Base-by-base conservation (phyloP, 2,113 vertebrate species). In the Ctenodactylus gundi region DNA sequence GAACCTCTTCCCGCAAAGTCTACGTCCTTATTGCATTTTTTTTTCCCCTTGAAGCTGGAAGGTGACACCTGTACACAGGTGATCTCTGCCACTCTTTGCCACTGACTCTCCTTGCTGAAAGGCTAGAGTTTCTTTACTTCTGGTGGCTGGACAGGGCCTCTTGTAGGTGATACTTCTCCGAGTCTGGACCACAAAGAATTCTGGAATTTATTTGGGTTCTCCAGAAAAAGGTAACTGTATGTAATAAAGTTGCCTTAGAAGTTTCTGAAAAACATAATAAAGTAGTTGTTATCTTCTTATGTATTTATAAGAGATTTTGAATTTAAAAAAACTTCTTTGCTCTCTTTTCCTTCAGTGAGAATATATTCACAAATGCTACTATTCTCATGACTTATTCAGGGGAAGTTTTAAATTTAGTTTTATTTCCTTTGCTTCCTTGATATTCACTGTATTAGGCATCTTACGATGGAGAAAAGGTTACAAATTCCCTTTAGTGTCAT, bases 341-440 rank as follows among this genome's bases (percentile, higher is more conserved):
- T 58, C 65, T 95, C 29, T 7, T 72, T 55, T n/a, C 36, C 21
- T 85, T 91, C 77, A 85, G 76, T 94, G 93, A 95, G 87, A 95
- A 96, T 97, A 95, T 95, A 96, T 55, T 80, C 97, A 93, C 75
- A 88, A 91, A 94, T 82, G 55, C 49, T 70, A 76, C 92, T 83
- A 96, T 83, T 97, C 93, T 92, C 72, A 88, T 93, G 90, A 83
- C 93, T 97, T 94, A 96, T 90, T 92, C 78, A 92, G 77, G 90
- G 94, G 72, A 96, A 96, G 85, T 97, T 96, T 97, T 95, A 97
- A 97, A 97, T 95, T 96, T 96, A 96, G 90, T 90, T 97, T 97
- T 96, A 94, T 97, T 97, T 97, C 94, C 81, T 96, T 95, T 95
- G 85, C 67, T 96, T 94, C 95, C 88, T 97, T 97, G 87, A 96